Base-by-base conservation (phyloP, 2,888 invertebrate genomes). In the Quadroppia sp. region DNA sequence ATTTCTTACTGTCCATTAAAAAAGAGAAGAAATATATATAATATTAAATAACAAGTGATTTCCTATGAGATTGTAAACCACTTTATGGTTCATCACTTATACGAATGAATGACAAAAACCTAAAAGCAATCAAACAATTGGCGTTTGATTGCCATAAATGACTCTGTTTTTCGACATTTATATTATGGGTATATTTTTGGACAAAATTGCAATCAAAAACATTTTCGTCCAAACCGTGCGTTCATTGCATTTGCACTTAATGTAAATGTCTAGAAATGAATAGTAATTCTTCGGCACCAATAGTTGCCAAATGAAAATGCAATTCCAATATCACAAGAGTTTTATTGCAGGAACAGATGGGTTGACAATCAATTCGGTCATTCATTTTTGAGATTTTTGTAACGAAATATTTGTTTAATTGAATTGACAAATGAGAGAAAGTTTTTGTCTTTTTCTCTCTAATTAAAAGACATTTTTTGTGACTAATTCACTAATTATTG, bases 391-490 rank as follows among this genome's bases (percentile, higher is more conserved):
- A 17, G 32, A 2, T 17, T 11, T 17, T n/a, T n/a, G n/a, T n/a
- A n/a, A n/a, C n/a, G n/a, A n/a, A n/a, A n/a, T n/a, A n/a, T n/a
- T n/a, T n/a, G n/a, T n/a, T n/a, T n/a, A n/a, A n/a, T n/a, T n/a
- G n/a, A n/a, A n/a, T n/a, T n/a, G n/a, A n/a, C 17, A 61, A 28
- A 61, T 61, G 17, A 30, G 32, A 32, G 32, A 30, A 32, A 61
- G 13, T 23, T 30, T 7, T 17, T 28, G 4, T 1, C n/a, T n/a
- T n/a, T n/a, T n/a, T n/a, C n/a, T n/a, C n/a, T n/a, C 59, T 61
- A 61, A 61, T 61, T 61, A 61, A 32, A 30, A 61, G 17, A 45
- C 4, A n/a, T n/a, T 61, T 61, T 25, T 61, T 32, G 2, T 32
- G 30, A n/a, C 9, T 61, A 32, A 17, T 53, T 53, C 23, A 25